Conservation (phyloP, 2,888 invertebrate species). For the Sminthurinus aureus region DNA sequence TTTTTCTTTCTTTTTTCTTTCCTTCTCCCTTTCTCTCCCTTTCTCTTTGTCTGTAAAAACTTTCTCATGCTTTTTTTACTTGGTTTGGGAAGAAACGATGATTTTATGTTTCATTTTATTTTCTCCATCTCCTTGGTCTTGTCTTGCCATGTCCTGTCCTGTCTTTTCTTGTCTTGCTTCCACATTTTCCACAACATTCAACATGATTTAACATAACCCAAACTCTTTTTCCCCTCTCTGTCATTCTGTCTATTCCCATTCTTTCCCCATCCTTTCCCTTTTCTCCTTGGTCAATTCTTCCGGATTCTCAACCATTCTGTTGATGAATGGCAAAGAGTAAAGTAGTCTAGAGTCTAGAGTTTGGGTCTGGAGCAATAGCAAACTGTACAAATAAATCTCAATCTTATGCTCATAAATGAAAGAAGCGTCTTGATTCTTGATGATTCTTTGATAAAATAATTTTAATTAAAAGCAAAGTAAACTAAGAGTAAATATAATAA, state of each 20-base stretch:
- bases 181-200: neutral
- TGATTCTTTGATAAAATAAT: too few species aligned
- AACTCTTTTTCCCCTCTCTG: too few species aligned
- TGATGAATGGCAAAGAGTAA: neutral
- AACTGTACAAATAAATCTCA: too few species aligned
- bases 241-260: too few species aligned
- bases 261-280: neutral
- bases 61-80: neutral
- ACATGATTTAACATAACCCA: neutral
- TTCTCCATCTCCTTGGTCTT: neutral
- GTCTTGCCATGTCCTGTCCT: too few species aligned
- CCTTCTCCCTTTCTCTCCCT: neutral
- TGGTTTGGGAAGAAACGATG: neutral
- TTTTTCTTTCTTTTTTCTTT: neutral
- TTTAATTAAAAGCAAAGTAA: too few species aligned
- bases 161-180: too few species aligned
- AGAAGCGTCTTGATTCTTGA: too few species aligned
- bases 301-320: neutral
- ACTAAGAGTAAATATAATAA: too few species aligned
- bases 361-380: too few species aligned
- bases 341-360: too few species aligned
- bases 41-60: neutral
- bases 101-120: conserved; percentile 1
- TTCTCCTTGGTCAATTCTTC: neutral
- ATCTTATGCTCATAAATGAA: too few species aligned